Base-by-base conservation (phyloP, 1,140 invertebrate species). In the Anastatus disparis region DNA sequence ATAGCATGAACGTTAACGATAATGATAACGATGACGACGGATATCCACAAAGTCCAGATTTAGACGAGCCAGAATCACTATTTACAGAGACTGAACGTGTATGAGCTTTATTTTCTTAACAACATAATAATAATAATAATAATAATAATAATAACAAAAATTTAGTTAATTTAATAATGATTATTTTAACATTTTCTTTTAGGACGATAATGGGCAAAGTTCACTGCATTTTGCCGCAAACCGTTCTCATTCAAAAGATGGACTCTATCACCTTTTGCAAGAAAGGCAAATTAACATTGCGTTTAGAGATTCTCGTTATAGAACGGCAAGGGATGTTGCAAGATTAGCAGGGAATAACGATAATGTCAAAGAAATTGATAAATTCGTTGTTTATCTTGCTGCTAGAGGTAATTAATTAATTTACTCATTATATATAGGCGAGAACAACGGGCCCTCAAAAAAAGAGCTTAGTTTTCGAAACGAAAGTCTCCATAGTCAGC, bases 141-240 rank as follows among this genome's bases (percentile, higher is more conserved):
- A n/a, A n/a, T n/a, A n/a, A n/a, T 53, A 9, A 53, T 29, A 53
- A 26, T n/a, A 53, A 53, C 4, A 27, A 53, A 53, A 52, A 52
- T 22, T 26, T 26, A 22, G 6, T 22, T 22, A 20, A 50, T 50
- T 8, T 50, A 22, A 24, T 7, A 50, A 53, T 29, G 22, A 20
- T 20, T 22, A 22, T 22, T 6, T 48, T 22, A 22, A 22, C 17
- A 48, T 48, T 48, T 8, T 22, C 40, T 44, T 13, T 79, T 71
- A 94, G 92, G 94, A 96, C 75, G 94, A 95, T 79, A 92, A 94
- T 73, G 95, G 94, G 0, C 93, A 95, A 80, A 95, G 91, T 50
- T 92, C 95, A 87, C 82, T 96, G n/a, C 95, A 97, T 82, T 95
- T 95, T 82, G 93, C 94, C 2, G 93, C 93, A 0, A 90, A 92